These are phyloP conservation scores for Porites lobata DNA, from an alignment of 92 coral and sea anemone species.

Conservation along the genomic window DNA sequence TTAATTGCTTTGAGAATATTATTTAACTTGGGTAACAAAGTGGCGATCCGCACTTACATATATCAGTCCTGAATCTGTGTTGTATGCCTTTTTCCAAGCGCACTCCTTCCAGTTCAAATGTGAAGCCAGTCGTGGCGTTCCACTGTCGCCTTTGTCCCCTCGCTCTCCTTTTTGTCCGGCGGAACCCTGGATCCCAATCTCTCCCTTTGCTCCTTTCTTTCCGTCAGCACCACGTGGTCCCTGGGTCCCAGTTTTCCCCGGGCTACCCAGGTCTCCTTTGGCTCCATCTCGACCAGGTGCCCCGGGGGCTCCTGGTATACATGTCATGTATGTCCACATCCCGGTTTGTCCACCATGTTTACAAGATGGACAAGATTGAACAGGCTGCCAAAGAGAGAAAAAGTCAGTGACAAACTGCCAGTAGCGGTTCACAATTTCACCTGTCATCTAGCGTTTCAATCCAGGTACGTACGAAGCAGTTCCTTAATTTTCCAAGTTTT, in stretches of 20 bases:
- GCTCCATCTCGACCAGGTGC: constrained; percentile 9
- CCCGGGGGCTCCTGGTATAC: background rate
- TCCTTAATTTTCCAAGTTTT: too few species aligned
- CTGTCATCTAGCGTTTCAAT: too few species aligned
- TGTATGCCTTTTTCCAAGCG: constrained; percentile 39
- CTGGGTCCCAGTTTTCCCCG: constrained; percentile 21
- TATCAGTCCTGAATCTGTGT: constrained; percentile 8
- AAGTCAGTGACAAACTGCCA: too few species aligned
- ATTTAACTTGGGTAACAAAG: too few species aligned
- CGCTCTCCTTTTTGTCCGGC: constrained; percentile 31
- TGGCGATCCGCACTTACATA: background rate
- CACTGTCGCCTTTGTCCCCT: constrained; percentile 37
- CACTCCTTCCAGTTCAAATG: constrained; percentile 70
- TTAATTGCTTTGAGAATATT: too few species aligned
- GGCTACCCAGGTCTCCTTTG: constrained; percentile 40
- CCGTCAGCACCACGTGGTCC: background rate
- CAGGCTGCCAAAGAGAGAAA: too few species aligned
- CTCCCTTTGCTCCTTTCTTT: constrained; percentile 38
- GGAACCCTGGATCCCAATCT: constrained; percentile 38
- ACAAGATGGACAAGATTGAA: background rate
- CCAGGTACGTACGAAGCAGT: too few species aligned
- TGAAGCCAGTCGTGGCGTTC: constrained; percentile 25
- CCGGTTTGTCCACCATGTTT: background rate
- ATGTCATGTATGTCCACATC: constrained; percentile 44
- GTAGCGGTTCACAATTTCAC: too few species aligned